Percentiles rank a stretch among this genome's conserved stretches.
Evolutionary conservation across 2,888 invertebrate genomes (phyloP).

Genomic region (Eupithecia vulgata): DNA sequence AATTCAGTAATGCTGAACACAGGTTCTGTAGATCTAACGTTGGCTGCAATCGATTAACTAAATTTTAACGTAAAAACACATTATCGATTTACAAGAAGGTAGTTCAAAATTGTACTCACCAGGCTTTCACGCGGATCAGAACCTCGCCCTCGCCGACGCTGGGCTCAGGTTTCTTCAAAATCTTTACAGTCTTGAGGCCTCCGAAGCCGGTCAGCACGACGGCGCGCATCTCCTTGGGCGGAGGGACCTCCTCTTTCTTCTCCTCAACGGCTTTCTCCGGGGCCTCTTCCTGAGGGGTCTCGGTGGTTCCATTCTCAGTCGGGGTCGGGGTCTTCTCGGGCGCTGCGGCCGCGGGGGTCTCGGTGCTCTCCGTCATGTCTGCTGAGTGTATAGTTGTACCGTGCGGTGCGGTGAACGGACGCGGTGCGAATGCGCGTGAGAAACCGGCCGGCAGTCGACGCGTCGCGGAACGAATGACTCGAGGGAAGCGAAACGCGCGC

Average conservation of each 20-base stretch:
- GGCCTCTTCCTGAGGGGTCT: constrained; percentile 77
- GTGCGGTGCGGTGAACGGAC: constrained; percentile 69
- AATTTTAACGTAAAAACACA: not conserved
- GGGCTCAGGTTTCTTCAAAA: constrained; percentile 91
- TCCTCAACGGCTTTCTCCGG: constrained; percentile 83
- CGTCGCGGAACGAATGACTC: constrained; percentile 81
- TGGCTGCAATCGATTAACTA: not conserved
- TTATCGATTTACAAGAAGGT: constrained; percentile 33
- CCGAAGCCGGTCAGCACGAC: constrained; percentile 94
- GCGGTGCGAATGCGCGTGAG: constrained; percentile 71
- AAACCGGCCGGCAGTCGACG: constrained; percentile 75
- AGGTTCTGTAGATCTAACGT: not conserved
- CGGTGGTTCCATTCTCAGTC: constrained; percentile 80
- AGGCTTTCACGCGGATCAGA: constrained; percentile 92
- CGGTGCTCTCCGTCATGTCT: constrained; percentile 82
- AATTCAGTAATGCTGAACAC: not conserved
- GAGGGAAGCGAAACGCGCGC: constrained; percentile 75
- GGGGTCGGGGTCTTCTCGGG: constrained; percentile 84
- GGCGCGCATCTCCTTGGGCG: constrained; percentile 93
- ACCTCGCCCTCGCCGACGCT: constrained; percentile 89
- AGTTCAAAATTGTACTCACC: constrained; percentile 85
- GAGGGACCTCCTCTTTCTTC: constrained; percentile 81
- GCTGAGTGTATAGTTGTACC: constrained; percentile 53
- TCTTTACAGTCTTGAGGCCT: constrained; percentile 93
- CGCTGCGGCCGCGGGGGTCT: constrained; percentile 79